These are phyloP conservation scores for Iguana delicatissima DNA, from an alignment of 2,797 vertebrate species.

Conservation along the genomic window DNA sequence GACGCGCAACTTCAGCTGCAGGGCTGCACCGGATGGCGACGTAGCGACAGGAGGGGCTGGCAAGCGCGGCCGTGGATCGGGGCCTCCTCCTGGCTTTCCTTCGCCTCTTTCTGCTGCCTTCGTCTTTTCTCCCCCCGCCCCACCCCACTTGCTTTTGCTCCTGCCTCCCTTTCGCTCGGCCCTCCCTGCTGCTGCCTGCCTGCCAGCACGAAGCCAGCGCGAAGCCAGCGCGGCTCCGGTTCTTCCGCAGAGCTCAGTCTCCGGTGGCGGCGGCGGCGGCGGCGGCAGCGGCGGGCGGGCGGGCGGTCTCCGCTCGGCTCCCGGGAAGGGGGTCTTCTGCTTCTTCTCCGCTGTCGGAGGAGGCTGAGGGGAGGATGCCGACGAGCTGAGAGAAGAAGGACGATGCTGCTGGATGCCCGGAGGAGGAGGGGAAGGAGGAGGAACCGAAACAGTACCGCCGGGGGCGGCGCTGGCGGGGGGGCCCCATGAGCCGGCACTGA, in stretches of 20 bases:
- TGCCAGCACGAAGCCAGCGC: not conserved
- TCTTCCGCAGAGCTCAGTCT: not conserved
- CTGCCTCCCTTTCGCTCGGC: not conserved
- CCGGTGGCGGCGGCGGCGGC: not conserved
- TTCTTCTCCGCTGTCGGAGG: too few relatives aligned
- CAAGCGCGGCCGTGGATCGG: slow-evolving; percentile 74
- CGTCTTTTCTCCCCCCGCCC: not conserved
- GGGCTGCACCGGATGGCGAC: slow-evolving; percentile 72
- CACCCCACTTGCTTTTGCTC: not conserved
- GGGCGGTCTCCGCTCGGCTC: not conserved
- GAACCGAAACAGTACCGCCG: too few relatives aligned
- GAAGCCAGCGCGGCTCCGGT: not conserved
- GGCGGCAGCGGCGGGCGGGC: not conserved
- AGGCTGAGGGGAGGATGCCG: slow-evolving; percentile 63
- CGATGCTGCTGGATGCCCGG: slow-evolving; percentile 59
- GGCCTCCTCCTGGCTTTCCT: slow-evolving; percentile 3
- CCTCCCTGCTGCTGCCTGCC: not conserved
- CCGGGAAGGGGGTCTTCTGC: not conserved
- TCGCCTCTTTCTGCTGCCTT: not conserved
- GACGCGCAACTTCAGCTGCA: too few relatives aligned
- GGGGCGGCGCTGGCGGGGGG: slow-evolving; percentile 34
- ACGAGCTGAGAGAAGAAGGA: slow-evolving; percentile 55
- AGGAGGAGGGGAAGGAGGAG: slow-evolving; percentile 55
- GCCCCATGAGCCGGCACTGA: slow-evolving; percentile 73
- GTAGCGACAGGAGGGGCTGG: slow-evolving; percentile 82